A percentile compares a stretch with the other conserved stretches of the same genome.
Conservation (phyloP, 2,113 vertebrate genomes). For the Nannobrachium achirus region DNA sequence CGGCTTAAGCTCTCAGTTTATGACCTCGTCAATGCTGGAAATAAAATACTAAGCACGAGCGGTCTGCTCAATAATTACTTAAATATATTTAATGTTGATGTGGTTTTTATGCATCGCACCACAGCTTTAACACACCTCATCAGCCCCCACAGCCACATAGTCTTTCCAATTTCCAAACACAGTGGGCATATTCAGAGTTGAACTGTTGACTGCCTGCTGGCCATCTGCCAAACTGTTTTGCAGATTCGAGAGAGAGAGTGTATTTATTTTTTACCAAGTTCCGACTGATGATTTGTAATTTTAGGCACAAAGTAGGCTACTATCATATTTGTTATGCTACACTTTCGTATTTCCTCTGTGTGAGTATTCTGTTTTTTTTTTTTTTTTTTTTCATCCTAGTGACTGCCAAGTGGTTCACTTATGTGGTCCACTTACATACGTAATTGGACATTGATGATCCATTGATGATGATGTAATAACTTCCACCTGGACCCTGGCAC, state of each 20-base stretch:
- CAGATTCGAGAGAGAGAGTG: conserved; percentile 18
- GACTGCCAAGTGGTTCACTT: too few species aligned
- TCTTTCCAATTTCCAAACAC: conserved; percentile 37
- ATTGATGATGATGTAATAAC: too few species aligned
- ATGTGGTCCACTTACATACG: too few species aligned
- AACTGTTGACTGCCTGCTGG: conserved; percentile 45
- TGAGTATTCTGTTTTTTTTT: too few species aligned
- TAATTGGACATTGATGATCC: too few species aligned
- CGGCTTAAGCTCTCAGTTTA: conserved; percentile 9
- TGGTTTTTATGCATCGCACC: conserved; percentile 39
- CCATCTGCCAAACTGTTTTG: conserved; percentile 24
- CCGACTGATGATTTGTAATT: conserved; percentile 26
- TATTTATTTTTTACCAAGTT: conserved; percentile 23
- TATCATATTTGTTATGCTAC: not conserved
- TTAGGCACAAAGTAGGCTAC: not conserved
- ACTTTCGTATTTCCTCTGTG: too few species aligned
- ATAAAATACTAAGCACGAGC: not conserved
- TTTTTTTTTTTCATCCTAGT: too few species aligned
- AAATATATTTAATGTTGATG: conserved; percentile 49
- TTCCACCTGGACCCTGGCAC: too few species aligned
- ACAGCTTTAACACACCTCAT: not conserved
- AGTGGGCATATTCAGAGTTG: conserved; percentile 35
- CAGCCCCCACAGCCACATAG: conserved; percentile 18
- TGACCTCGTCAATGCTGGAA: not conserved
- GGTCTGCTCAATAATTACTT: not conserved